These are phyloP conservation scores for Polietes domitor DNA, from an alignment of 2,888 invertebrate genomes.

Conservation along the genomic window DNA sequence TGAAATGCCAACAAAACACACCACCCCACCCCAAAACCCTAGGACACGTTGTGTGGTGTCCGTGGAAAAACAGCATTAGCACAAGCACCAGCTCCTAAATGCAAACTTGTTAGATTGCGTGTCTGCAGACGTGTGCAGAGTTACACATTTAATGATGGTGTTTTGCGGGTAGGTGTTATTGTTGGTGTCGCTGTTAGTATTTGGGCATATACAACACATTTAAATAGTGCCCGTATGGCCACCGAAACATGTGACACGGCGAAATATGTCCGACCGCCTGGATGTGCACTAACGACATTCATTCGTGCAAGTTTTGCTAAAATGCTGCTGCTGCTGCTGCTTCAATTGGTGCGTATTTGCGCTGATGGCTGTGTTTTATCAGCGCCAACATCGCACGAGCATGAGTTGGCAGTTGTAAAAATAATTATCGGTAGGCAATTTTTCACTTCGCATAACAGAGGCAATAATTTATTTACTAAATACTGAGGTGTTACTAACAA, in stretches of 20 bases:
- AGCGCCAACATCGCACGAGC: conserved; percentile 4
- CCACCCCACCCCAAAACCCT: background rate
- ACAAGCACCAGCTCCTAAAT: background rate
- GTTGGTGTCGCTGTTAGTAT: background rate
- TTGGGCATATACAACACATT: conserved; percentile 1
- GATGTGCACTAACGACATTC: background rate
- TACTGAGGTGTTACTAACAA: conserved; percentile 50
- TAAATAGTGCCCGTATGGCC: background rate
- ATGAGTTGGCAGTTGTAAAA: conserved; percentile 29
- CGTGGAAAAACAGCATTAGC: background rate
- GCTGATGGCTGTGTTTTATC: background rate
- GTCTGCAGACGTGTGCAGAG: conserved; percentile 34
- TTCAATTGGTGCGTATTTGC: background rate
- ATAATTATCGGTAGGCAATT: conserved; percentile 52
- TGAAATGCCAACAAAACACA: background rate
- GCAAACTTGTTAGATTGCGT: conserved; percentile 56
- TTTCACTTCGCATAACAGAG: conserved; percentile 52
- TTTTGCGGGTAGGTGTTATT: conserved; percentile 14
- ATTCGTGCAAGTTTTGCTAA: background rate
- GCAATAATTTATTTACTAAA: conserved; percentile 55
- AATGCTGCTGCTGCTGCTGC: background rate
- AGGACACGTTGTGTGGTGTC: background rate
- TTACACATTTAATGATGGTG: conserved; percentile 28
- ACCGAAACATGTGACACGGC: conserved; percentile 25
- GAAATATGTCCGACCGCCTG: conserved; percentile 35